phyloP scores from a whole-genome alignment of 2,797 vertebrate species.

The Epinephelus coioides region DNA sequence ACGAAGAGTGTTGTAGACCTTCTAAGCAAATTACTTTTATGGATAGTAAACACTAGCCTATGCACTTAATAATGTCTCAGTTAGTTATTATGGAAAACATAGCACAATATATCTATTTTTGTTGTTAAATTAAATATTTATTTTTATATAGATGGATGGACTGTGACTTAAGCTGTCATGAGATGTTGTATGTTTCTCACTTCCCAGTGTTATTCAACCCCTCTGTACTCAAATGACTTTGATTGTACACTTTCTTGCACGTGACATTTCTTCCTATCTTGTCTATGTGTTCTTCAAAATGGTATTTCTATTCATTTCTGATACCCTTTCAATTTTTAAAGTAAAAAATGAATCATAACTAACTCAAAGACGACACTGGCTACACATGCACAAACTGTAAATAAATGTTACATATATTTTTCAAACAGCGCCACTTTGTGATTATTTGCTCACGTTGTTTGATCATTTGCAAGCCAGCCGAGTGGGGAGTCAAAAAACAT shows the following conservation, averaged over 20 bases:
- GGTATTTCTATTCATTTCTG: not conserved
- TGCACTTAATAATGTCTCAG: not conserved
- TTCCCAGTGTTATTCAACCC: not conserved
- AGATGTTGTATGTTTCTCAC: not conserved
- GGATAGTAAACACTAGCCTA: not conserved
- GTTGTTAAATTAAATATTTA: slow-evolving; percentile 25
- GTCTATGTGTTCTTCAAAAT: not conserved
- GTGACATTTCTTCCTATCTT: not conserved
- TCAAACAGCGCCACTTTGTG: not conserved
- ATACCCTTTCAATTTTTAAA: not conserved
- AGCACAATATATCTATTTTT: not conserved
- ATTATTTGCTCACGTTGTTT: not conserved
- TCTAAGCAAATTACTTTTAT: not conserved
- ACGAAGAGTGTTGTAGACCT: not conserved
- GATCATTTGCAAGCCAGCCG: not conserved
- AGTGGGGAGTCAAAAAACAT: not conserved
- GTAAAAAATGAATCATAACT: not conserved
- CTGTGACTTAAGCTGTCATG: not conserved
- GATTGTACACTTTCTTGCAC: not conserved
- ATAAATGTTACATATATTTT: not conserved
- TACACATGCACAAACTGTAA: not conserved
- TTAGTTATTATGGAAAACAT: not conserved
- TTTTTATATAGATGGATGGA: slow-evolving; percentile 12
- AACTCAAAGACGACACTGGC: not conserved
- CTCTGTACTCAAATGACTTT: not conserved